phyloP scores from a whole-genome alignment of 1,140 invertebrate species.

The Aleiodes sp. region DNA sequence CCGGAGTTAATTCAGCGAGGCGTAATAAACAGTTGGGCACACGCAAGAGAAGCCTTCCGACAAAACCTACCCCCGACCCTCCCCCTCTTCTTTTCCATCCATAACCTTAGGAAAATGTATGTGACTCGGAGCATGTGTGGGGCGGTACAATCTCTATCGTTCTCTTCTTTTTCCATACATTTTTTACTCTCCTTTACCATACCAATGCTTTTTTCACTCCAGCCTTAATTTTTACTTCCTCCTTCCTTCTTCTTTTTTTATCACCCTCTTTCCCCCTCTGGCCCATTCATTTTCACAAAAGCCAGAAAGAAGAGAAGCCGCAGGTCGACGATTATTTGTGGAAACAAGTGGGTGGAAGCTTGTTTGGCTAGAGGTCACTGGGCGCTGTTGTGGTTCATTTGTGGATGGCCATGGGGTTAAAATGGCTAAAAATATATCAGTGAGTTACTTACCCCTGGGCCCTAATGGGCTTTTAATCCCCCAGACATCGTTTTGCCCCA shows the following conservation, averaged over 20 bases:
- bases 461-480: conserved; percentile 26
- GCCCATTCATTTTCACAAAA: conserved; percentile 1
- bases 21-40: conserved; percentile 26
- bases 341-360: conserved; percentile 12
- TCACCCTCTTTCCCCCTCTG: neutral
- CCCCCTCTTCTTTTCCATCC: too few relatives aligned
- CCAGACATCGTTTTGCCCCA: conserved; percentile 9
- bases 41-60: neutral
- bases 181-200: neutral
- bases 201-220: too few relatives aligned
- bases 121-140: neutral
- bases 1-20: conserved; percentile 28
- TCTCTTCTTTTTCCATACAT: neutral
- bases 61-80: neutral
- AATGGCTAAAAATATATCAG: conserved; percentile 21
- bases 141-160: neutral
- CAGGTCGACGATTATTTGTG: conserved; percentile 19
- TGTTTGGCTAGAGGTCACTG: conserved; percentile 2
- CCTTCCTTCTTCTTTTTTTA: too few relatives aligned
- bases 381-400: conserved; percentile 15
- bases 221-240: neutral
- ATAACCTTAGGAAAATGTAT: too few relatives aligned
- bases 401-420: neutral
- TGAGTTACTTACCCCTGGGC: conserved; percentile 17
- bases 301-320: neutral